phyloP scores from a whole-genome alignment of 2,888 invertebrate species.

The Atherix ibis region DNA sequence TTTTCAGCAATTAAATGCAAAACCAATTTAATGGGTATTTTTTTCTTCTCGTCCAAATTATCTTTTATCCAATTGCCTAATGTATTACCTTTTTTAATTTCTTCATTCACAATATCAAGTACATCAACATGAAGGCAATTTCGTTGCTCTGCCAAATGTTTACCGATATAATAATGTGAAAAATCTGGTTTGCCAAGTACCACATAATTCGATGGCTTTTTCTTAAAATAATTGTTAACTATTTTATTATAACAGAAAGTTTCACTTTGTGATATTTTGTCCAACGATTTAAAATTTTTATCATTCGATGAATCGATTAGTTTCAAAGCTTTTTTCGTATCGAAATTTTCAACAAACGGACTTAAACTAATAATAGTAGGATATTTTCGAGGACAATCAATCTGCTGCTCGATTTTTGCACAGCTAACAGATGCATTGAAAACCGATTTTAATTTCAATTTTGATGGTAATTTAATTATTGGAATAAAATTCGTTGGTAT shows the following conservation, averaged over 20 bases:
- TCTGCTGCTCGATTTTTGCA: no score
- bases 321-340: constrained; percentile 6
- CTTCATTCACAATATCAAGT: constrained; percentile 37
- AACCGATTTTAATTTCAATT: no score
- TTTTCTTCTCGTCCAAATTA: constrained; percentile 39
- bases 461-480: no score
- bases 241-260: constrained; percentile 5
- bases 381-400: no score
- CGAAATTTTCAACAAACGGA: constrained; percentile 9
- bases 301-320: constrained; percentile 3
- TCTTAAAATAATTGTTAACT: constrained; percentile 6
- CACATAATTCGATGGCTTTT: constrained; percentile 36
- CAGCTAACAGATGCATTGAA: no score
- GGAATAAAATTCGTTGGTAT: no score
- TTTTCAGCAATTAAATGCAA: constrained; percentile 37
- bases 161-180: constrained; percentile 37
- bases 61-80: constrained; percentile 43
- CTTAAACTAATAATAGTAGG: no score
- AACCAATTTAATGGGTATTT: constrained; percentile 36
- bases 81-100: constrained; percentile 37
- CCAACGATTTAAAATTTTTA: background rate
- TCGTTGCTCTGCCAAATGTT: constrained; percentile 38
- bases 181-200: constrained; percentile 44
- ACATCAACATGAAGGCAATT: constrained; percentile 44
- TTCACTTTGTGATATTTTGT: constrained; percentile 8